Base-by-base conservation (phyloP, 1,140 invertebrate genomes). In the Lethocerus indicus region DNA sequence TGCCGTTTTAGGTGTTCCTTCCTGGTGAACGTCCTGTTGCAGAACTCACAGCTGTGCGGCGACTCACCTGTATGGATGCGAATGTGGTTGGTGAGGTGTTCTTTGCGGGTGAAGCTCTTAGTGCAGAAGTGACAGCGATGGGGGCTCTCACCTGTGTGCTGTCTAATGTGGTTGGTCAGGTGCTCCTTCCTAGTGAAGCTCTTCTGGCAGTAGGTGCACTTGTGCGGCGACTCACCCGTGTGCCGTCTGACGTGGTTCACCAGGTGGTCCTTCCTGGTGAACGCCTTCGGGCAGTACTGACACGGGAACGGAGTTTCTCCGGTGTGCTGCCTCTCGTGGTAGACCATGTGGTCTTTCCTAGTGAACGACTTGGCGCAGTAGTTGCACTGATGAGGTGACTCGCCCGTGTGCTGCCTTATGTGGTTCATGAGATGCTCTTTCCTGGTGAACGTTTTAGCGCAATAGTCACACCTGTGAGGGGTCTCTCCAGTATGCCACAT, bases 61-160 rank as follows among this genome's bases (percentile, higher is more conserved):
- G 81, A 82, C 61, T 87, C 83, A 2, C 83, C 83, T 49, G 77
- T 79, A 60, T 80, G 76, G 56, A 78, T 70, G 62, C 79, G 71
- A 59, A 89, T 79, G 67, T 91, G 87, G 68, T 89, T 86, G 65
- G 83, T 87, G 61, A 90, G 75, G 67, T 91, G 87, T 69, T 90
- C 86, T 66, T 89, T 90, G 52, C 86, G 71, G 35, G 87, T 89
- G 66, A 92, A 89, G 46, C 80, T 79, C 68, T 85, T 72, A 18
- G 75, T 69, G 62, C 77, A 80, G 63, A 70, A 74, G 54, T 70
- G 66, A 64, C 77, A 80, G 63, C 71, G 68, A 62, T 72, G 71
- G 56, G 71, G 71, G 55, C 69, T 71, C 61, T 83, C 82, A 54
- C 81, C 81, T 48, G 83, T 87, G 64, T 87, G 83, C 56, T 72